Conservation (phyloP, 2,888 invertebrate species). For the Rhagophthalmus giganteus region DNA sequence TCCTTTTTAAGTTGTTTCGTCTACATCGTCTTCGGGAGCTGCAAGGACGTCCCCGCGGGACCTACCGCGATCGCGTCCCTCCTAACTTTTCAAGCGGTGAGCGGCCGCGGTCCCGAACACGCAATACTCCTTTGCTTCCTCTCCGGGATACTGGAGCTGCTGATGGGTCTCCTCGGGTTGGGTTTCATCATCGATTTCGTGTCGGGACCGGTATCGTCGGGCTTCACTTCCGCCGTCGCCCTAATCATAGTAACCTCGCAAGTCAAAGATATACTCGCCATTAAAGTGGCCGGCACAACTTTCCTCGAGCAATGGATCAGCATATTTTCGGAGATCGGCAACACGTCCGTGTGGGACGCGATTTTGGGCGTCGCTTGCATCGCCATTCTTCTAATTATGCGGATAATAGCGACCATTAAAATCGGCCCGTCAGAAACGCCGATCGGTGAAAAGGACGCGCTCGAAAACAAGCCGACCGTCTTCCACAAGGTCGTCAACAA, state of each 20-base stretch:
- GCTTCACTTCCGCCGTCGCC: slow-evolving; percentile 89
- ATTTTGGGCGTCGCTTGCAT: slow-evolving; percentile 77
- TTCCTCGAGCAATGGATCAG: slow-evolving; percentile 79
- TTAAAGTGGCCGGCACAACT: slow-evolving; percentile 71
- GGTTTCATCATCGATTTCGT: slow-evolving; percentile 88
- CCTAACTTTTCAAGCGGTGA: slow-evolving; percentile 77
- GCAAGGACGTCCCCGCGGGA: slow-evolving; percentile 90
- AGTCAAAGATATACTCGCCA: slow-evolving; percentile 79
- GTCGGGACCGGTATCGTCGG: slow-evolving; percentile 85
- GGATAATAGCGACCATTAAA: slow-evolving; percentile 68
- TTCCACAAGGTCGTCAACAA: slow-evolving; percentile 61
- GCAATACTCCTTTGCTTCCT: slow-evolving; percentile 77
- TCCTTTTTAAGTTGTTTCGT: slow-evolving; percentile 91
- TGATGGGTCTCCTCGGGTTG: slow-evolving; percentile 82
- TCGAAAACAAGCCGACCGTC: slow-evolving; percentile 30
- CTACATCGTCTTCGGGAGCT: slow-evolving; percentile 88
- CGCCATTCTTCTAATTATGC: slow-evolving; percentile 70
- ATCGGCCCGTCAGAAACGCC: slow-evolving; percentile 60
- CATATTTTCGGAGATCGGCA: slow-evolving; percentile 67
- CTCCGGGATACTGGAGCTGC: slow-evolving; percentile 71
- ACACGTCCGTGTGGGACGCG: slow-evolving; percentile 72
- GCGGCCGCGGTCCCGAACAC: slow-evolving; percentile 66
- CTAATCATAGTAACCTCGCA: slow-evolving; percentile 89
- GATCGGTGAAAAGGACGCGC: slow-evolving; percentile 38
- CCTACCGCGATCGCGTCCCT: slow-evolving; percentile 91